Base-by-base conservation (phyloP, 1,140 invertebrate species). In the Grapholita molesta region DNA sequence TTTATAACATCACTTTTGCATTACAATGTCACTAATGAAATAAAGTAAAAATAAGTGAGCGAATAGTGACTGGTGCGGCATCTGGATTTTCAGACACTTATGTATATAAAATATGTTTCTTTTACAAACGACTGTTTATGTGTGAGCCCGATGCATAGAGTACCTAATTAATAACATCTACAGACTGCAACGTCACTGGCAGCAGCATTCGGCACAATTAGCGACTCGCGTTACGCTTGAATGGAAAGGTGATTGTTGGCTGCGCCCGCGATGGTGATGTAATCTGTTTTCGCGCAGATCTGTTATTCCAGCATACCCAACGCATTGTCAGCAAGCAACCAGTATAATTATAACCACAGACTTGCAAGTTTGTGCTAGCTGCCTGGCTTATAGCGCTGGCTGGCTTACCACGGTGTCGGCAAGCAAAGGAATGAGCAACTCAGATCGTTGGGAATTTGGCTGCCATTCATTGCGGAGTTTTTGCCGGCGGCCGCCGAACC, bases 401-500 rank as follows among this genome's bases (percentile, higher is more conserved):
- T 48, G 42, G 42, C 9, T 48, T 0, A 1, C 1, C 4, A 8
- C 18, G 6, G 42, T 48, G 42, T 21, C 15, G 2, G 12, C n/a
- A n/a, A n/a, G 42, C 42, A 6, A 48, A 8, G 42, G 42, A 21
- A 48, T 48, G 8, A 21, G 38, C 38, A 42, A 42, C 5, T n/a
- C n/a, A n/a, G 4, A 42, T 42, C 38, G 33, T 12, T 67, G 76
- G 74, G 68, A 78, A 82, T 80, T 76, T 72, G 70, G 76, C 68
- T 74, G 80, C 78, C 88, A 90, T 90, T 90, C 86, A 90, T 90
- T 76, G 76, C 55, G 68, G 66, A 71, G 71, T 82, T 82, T 83
- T 82, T 77, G 65, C 79, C 72, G 48, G 77, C 83, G 85, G 84
- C 66, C 86, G 84, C 74, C 85, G 84, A 89, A 89, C 84, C 69